Evolutionary conservation across 2,113 vertebrate genomes (phyloP).

Genomic region (Nerophis ophidion): DNA sequence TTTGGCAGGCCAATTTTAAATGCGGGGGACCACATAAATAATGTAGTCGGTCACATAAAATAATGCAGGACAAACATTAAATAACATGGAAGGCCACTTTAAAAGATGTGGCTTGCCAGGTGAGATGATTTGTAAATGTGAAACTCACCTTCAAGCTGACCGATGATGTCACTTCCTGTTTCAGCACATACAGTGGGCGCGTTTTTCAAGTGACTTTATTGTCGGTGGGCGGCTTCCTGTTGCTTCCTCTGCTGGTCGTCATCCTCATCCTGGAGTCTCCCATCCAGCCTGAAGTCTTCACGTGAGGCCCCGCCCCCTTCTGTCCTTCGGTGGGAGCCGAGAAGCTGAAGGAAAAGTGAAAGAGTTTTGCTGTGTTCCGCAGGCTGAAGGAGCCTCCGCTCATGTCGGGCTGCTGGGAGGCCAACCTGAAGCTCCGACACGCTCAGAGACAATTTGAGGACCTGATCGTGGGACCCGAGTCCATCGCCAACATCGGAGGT

Average conservation of each 20-base stretch:
- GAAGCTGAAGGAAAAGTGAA: neutral
- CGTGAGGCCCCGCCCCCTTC: constrained; percentile 56
- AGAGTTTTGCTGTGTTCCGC: constrained; percentile 1
- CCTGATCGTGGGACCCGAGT: constrained; percentile 85
- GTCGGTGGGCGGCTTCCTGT: constrained; percentile 72
- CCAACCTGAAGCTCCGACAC: constrained; percentile 80
- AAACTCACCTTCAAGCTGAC: no score
- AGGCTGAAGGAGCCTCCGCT: constrained; percentile 88
- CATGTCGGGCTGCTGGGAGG: constrained; percentile 79
- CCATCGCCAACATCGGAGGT: constrained; percentile 86
- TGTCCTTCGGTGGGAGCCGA: neutral
- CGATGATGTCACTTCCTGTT: constrained; percentile 1
- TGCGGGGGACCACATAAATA: no score
- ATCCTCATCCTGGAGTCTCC: constrained; percentile 84
- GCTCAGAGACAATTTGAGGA: constrained; percentile 85
- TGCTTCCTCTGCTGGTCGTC: constrained; percentile 79
- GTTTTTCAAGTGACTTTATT: constrained; percentile 86
- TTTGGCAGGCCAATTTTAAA: no score
- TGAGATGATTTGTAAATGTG: no score
- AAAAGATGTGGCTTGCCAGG: no score
- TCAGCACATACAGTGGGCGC: constrained; percentile 87
- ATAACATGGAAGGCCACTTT: no score
- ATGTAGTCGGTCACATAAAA: no score
- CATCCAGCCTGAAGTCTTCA: constrained; percentile 84
- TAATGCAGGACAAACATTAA: no score